These are phyloP conservation scores for Spodoptera littoralis DNA, from an alignment of 2,888 invertebrate genomes.

Conservation along the genomic window DNA sequence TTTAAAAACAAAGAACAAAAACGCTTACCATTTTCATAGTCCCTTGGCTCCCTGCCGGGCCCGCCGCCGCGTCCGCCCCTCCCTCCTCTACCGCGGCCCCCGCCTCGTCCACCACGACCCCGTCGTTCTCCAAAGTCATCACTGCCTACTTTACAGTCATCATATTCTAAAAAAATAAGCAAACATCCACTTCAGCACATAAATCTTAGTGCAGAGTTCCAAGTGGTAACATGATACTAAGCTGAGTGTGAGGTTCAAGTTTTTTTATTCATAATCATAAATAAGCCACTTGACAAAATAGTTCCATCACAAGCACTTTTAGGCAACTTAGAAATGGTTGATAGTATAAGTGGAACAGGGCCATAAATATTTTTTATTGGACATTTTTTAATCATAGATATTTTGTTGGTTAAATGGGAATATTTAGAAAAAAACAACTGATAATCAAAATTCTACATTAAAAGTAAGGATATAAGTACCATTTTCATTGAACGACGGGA, in stretches of 20 bases:
- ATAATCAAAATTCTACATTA: background rate
- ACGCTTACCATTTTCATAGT: constrained; percentile 65
- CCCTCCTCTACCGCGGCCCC: constrained; percentile 72
- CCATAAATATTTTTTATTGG: no score
- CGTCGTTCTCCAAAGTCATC: constrained; percentile 77
- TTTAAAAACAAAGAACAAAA: background rate
- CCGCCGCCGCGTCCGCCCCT: constrained; percentile 76
- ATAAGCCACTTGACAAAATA: background rate
- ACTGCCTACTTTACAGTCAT: constrained; percentile 64
- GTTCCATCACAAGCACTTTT: background rate
- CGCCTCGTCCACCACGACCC: constrained; percentile 76
- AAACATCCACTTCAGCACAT: background rate
- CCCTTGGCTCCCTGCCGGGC: constrained; percentile 67
- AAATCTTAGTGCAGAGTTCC: background rate
- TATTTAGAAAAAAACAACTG: no score
- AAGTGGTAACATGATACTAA: constrained; percentile 28
- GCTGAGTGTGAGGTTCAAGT: constrained; percentile 10
- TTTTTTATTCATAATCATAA: background rate
- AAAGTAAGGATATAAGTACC: constrained; percentile 58
- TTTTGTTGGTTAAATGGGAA: no score
- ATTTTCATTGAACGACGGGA: constrained; percentile 79
- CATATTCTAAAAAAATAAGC: constrained; percentile 42
- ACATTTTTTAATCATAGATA: no score
- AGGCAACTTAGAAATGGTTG: background rate
- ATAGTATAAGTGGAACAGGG: background rate